Evolutionary conservation across 2,888 invertebrate species (phyloP).

Genomic region (Ptilodon capucinus): DNA sequence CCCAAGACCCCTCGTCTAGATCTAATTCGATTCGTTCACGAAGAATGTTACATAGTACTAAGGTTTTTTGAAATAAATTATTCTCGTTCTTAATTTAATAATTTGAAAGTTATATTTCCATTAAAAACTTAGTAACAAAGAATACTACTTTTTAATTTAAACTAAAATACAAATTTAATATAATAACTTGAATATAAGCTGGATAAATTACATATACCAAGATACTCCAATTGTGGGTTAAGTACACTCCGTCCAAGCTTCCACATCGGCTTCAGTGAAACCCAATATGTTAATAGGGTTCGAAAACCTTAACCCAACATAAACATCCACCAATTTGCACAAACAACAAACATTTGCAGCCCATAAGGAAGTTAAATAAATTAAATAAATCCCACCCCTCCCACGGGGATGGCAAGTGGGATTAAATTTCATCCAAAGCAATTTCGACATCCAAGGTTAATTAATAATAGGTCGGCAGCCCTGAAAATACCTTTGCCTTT

Average conservation of each 20-base stretch:
- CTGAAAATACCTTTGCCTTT: background rate
- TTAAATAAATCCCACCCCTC: background rate
- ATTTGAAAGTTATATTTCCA: too few relatives aligned
- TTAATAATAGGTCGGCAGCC: slow-evolving; percentile 18
- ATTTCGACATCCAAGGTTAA: slow-evolving; percentile 22
- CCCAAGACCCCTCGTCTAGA: too few relatives aligned
- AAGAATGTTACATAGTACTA: too few relatives aligned
- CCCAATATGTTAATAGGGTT: background rate
- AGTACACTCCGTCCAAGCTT: background rate
- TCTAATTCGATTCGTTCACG: too few relatives aligned
- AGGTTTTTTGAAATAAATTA: too few relatives aligned
- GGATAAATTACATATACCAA: too few relatives aligned
- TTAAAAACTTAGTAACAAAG: too few relatives aligned
- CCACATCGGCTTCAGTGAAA: background rate
- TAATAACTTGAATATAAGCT: too few relatives aligned
- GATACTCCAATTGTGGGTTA: too few relatives aligned
- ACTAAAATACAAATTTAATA: too few relatives aligned
- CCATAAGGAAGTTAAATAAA: slow-evolving; percentile 1
- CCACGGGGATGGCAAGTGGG: background rate
- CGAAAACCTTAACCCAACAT: background rate
- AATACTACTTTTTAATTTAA: too few relatives aligned
- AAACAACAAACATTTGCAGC: background rate
- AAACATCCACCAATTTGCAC: background rate
- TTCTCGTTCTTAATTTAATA: too few relatives aligned
- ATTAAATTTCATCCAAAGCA: slow-evolving; percentile 25